Base-by-base conservation (phyloP, 2,797 vertebrate species). In the Garrulus glandarius region DNA sequence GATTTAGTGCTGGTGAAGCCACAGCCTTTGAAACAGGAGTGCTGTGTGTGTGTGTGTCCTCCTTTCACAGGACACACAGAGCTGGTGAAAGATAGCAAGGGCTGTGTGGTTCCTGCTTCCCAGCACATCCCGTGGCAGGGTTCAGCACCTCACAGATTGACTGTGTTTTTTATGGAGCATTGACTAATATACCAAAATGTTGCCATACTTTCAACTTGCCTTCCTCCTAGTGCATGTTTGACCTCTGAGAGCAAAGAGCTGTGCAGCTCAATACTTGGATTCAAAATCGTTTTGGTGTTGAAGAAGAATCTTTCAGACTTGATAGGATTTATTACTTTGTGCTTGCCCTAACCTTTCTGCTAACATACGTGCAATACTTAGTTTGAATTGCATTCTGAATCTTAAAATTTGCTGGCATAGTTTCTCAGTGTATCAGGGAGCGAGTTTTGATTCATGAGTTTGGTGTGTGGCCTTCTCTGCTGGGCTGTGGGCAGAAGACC, bases 11-110 rank as follows among this genome's bases (percentile, higher is more conserved):
- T 32, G 74, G 52, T 67, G 37, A 34, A 84, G 71, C 49, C 5
- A 0, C 15, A 84, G 77, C 75, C 90, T 90, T 95, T 96, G 94
- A 84, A 95, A 92, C 44, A 44, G 72, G 70, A 93, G 69, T 21
- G 22, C 57, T 6, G 29, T 71, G 27, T 71, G 27, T 53, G 29
- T 52, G 50, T 56, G 16, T 78, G 83, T 63, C n/a, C 37, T 61
- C 12, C 49, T 86, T 84, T 90, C 19, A 11, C 12, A 71, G 84
- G 63, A 53, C 69, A 52, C 6, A 1, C 52, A 0, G 15, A 11
- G 39, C 64, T 79, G 87, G 32, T 92, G 91, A 90, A 64, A 70
- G 87, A 53, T 27, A 1, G 26, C 0, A 1, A 81, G 80, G 89
- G 55, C 64, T 77, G 30, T 0, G 15, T 0, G 34, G 61, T 49